phyloP scores from a whole-genome alignment of 1,140 invertebrate species.

The Saccostrea cuccullata region DNA sequence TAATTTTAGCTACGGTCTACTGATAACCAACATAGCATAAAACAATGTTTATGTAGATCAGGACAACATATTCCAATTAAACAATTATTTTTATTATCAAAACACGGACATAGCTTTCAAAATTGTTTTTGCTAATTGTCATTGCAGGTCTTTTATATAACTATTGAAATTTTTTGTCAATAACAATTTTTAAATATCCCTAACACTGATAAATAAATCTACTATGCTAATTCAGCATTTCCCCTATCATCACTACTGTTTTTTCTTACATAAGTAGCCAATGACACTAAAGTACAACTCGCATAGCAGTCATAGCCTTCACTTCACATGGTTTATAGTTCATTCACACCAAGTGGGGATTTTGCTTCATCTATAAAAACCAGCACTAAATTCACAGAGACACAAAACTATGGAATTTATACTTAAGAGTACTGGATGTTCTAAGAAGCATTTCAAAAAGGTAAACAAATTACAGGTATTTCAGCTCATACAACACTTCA shows the following conservation, averaged over 20 bases:
- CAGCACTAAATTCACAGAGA: no score
- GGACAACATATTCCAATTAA: neutral
- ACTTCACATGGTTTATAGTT: no score
- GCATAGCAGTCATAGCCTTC: no score
- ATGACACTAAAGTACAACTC: no score
- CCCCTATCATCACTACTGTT: neutral
- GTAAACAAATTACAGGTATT: no score
- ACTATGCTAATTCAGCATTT: neutral
- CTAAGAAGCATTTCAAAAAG: no score
- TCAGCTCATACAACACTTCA: neutral
- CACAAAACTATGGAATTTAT: no score
- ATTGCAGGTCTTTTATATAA: neutral
- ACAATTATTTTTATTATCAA: neutral
- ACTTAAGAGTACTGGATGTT: no score
- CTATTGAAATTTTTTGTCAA: neutral
- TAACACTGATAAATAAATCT: neutral
- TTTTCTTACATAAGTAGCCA: neutral
- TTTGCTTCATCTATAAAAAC: no score
- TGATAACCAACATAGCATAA: constrained; percentile 10
- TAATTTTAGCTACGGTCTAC: neutral
- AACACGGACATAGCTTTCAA: neutral
- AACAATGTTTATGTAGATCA: neutral
- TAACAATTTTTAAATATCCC: neutral
- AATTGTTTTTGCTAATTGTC: neutral
- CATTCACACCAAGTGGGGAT: no score